Evolutionary conservation across 2,888 invertebrate species (phyloP), one percentile per base, ranked within the genome.

Genomic region (Leucozona laternaria): DNA sequence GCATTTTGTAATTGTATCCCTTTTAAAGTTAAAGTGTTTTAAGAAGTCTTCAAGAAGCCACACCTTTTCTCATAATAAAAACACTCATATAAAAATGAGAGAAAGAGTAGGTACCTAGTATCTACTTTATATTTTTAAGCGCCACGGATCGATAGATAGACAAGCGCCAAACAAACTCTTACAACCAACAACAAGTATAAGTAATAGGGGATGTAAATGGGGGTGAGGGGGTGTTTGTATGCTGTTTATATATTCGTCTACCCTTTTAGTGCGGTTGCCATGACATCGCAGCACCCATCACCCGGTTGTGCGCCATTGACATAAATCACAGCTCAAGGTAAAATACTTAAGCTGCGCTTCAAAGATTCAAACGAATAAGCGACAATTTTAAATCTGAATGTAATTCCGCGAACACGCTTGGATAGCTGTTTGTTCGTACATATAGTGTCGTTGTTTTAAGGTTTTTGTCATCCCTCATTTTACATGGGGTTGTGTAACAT

Each of bases 301-400:
- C 37, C 45, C 50, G 55, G 28, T 66, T 72, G 48, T 31, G 48
- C 80, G 85, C 72, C 81, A 77, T 81, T 85, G 85, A 81, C 77
- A 85, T 81, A 81, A 85, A 81, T 85, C 85, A 77, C 72, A 57
- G 53, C 81, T 77, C 85, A 85, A 80, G 85, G 85, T 85, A 57
- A 72, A 77, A 48, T 66, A 25, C 81, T 73, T 77, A 85, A 81
- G 72, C 48, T 68, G 55, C 72, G 62, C 72, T 84, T 84, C 72
- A 80, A 45, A 72, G 53, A 58, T 71, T 84, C 79, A 77, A 60
- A 66, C 60, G 77, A 68, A 72, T 85, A 73, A 81, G 81, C 81
- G 85, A 77, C 85, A 80, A 66, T 77, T 81, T 73, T 43, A 72
- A 85, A 77, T 85, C 85, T 77, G 72, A 73, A 85, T 62, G 77